Evolutionary conservation across 2,888 invertebrate species (phyloP).

Genomic region (Sminthurides aquaticus): DNA sequence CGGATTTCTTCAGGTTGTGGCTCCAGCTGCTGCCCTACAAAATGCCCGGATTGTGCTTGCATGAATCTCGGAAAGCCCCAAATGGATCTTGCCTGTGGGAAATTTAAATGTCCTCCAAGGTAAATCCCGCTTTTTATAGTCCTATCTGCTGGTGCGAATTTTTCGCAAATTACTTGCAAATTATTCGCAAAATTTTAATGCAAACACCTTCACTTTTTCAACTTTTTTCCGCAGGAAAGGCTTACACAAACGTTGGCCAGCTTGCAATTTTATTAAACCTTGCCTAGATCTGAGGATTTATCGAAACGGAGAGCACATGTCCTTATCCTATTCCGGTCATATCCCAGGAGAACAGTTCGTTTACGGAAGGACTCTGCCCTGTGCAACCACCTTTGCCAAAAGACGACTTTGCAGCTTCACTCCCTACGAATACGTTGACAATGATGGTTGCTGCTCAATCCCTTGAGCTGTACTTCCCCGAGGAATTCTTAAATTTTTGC

Average conservation of each 20-base stretch:
- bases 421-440: slow-evolving; percentile 41
- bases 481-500: no score
- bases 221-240: slow-evolving; percentile 25
- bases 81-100: slow-evolving; percentile 17
- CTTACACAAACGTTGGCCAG: slow-evolving; percentile 25
- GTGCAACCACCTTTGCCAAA: slow-evolving; percentile 38
- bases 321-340: slow-evolving; percentile 31
- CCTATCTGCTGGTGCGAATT: neutral
- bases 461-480: no score
- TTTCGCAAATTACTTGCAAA: no score
- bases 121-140: neutral
- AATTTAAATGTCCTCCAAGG: slow-evolving; percentile 20
- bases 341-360: slow-evolving; percentile 38
- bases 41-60: slow-evolving; percentile 21
- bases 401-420: slow-evolving; percentile 39
- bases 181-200: no score
- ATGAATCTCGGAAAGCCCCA: slow-evolving; percentile 22
- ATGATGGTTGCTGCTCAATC: slow-evolving; percentile 39
- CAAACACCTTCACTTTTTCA: neutral
- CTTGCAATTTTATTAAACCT: slow-evolving; percentile 40
- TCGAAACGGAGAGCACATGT: slow-evolving; percentile 30
- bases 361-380: slow-evolving; percentile 39
- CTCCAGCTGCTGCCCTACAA: slow-evolving; percentile 13
- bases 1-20: neutral
- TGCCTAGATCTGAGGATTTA: slow-evolving; percentile 32